phyloP scores from a whole-genome alignment of 1,140 invertebrate species.

The Heliconius congener region DNA sequence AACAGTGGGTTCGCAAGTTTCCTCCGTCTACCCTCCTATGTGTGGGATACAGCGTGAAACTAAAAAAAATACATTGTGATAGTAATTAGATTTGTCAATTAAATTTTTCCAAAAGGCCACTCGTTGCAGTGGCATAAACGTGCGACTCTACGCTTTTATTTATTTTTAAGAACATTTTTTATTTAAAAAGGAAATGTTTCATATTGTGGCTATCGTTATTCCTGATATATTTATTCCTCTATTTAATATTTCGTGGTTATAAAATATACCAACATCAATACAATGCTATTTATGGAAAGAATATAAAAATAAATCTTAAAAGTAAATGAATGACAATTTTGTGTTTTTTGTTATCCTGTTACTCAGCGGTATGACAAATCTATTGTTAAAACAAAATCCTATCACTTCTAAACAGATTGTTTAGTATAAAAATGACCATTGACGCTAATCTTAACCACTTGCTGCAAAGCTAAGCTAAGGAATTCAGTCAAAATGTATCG shows the following conservation, averaged over 20 bases:
- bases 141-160: no score
- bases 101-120: no score
- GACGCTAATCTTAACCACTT: not conserved
- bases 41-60: no score
- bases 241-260: not conserved
- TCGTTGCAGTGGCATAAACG: no score
- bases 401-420: conserved; percentile 60
- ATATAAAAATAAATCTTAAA: not conserved
- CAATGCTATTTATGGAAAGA: not conserved
- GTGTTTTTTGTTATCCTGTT: not conserved
- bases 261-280: not conserved
- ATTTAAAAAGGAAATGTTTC: no score
- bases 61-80: no score
- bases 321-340: not conserved
- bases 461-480: not conserved
- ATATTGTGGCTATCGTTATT: no score
- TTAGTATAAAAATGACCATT: conserved; percentile 56
- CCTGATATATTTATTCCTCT: no score
- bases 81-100: no score
- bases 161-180: no score
- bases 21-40: no score
- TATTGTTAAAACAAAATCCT: conserved; percentile 37
- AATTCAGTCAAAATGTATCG: conserved; percentile 52
- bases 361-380: not conserved
- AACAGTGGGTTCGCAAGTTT: no score